Percentiles rank a stretch among this genome's conserved stretches.
Evolutionary conservation across 2,113 vertebrate genomes (phyloP).

Genomic region (Xiphophorus hellerii): DNA sequence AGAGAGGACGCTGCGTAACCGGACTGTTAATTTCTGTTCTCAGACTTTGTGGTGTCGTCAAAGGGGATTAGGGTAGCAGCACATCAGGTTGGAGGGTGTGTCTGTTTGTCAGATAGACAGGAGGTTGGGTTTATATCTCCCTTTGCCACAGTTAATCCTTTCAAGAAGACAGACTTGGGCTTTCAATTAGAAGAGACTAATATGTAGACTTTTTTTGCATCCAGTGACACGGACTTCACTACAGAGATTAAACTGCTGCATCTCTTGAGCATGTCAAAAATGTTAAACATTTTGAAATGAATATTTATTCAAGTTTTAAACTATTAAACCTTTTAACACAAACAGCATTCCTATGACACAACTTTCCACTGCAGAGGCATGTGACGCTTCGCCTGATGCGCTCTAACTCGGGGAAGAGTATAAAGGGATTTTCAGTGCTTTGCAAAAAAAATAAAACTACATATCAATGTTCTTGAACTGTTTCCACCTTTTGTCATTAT

Average conservation of each 20-base stretch:
- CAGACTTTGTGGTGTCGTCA: constrained; percentile 48
- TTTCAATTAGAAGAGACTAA: constrained; percentile 54
- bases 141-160: constrained; percentile 53
- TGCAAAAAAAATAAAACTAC: background rate
- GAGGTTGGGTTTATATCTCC: constrained; percentile 61
- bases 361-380: constrained; percentile 49
- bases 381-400: constrained; percentile 27
- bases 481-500: background rate
- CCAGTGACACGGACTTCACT: constrained; percentile 39
- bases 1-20: constrained; percentile 29
- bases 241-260: constrained; percentile 29
- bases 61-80: constrained; percentile 54
- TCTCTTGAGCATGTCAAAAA: constrained; percentile 30
- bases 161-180: constrained; percentile 36
- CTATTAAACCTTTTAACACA: constrained; percentile 59
- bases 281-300: constrained; percentile 62
- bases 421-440: constrained; percentile 20
- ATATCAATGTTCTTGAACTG: background rate
- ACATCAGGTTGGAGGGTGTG: constrained; percentile 53
- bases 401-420: constrained; percentile 22
- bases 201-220: constrained; percentile 22
- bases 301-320: constrained; percentile 64
- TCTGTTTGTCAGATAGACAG: constrained; percentile 47
- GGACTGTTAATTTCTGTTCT: constrained; percentile 49
- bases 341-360: constrained; percentile 58